Conservation (phyloP, 2,888 invertebrate genomes). For the Patella pellucida region DNA sequence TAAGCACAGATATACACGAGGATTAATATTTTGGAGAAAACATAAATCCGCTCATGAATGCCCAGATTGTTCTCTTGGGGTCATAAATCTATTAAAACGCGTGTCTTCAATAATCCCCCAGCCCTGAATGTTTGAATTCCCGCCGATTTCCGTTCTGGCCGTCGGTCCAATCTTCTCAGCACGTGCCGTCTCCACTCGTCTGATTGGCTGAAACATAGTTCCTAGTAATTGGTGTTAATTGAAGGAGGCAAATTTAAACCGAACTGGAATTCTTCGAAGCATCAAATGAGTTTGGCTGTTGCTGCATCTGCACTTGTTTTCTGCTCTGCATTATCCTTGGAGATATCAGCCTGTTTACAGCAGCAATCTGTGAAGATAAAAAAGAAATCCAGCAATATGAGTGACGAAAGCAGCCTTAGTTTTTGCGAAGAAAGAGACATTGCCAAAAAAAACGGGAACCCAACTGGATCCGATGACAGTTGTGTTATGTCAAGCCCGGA, state of each 20-base stretch:
- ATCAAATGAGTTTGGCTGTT: not conserved
- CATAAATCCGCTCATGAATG: no score
- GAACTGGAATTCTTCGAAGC: not conserved
- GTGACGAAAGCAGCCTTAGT: not conserved
- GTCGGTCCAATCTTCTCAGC: not conserved
- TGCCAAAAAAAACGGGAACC: not conserved
- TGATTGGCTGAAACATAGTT: not conserved
- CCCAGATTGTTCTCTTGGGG: not conserved
- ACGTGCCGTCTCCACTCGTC: not conserved
- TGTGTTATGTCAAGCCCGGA: not conserved
- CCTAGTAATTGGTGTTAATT: constrained; percentile 4
- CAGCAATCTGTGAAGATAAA: no score
- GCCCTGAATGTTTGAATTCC: not conserved
- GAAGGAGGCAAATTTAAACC: not conserved
- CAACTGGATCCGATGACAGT: not conserved
- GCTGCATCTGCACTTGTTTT: no score
- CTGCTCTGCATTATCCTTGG: no score
- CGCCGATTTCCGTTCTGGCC: constrained; percentile 1
- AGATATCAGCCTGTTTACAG: no score
- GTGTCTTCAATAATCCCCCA: not conserved
- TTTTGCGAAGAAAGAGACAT: not conserved
- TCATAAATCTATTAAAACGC: not conserved
- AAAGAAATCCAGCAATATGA: not conserved
- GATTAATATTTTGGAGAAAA: no score
- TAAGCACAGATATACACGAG: no score